These are phyloP conservation scores for Drepana arcuata DNA, from an alignment of 1,140 invertebrate genomes.

Conservation along the genomic window DNA sequence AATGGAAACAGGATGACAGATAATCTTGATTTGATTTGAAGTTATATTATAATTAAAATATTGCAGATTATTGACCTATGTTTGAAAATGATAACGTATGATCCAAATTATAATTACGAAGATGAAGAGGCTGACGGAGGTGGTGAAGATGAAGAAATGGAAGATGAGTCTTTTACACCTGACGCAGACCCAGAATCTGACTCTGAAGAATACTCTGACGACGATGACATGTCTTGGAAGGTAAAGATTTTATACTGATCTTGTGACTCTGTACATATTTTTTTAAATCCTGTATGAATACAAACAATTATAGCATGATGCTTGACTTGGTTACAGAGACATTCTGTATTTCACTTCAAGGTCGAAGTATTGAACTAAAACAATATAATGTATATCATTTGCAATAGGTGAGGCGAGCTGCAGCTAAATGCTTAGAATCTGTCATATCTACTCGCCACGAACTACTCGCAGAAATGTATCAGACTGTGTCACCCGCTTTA, in stretches of 20 bases:
- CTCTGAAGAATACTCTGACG: constrained; percentile 97
- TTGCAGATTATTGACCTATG: constrained; percentile 91
- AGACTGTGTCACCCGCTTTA: constrained; percentile 88
- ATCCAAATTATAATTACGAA: constrained; percentile 99
- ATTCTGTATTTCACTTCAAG: no score
- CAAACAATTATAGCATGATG: no score
- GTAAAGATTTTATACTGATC: no score
- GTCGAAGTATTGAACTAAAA: no score
- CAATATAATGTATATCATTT: no score
- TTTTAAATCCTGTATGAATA: no score
- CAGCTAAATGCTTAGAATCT: constrained; percentile 97
- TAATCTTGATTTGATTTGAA: no score
- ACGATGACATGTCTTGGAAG: constrained; percentile 99
- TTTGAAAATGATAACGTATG: constrained; percentile 94
- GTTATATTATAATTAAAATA: no score
- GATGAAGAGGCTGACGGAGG: constrained; percentile 78
- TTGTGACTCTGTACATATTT: no score
- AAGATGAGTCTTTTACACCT: constrained; percentile 81
- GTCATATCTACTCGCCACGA: constrained; percentile 94
- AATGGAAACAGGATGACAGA: no score
- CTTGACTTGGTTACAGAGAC: no score
- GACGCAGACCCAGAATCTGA: constrained; percentile 73
- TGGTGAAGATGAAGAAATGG: constrained; percentile 79
- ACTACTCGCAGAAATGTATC: constrained; percentile 92
- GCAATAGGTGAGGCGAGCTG: constrained; percentile 84